A percentile compares a stretch with the other conserved stretches of the same genome.
phyloP scores from a whole-genome alignment of 2,888 invertebrate species.

The Thymelicus lineola region DNA sequence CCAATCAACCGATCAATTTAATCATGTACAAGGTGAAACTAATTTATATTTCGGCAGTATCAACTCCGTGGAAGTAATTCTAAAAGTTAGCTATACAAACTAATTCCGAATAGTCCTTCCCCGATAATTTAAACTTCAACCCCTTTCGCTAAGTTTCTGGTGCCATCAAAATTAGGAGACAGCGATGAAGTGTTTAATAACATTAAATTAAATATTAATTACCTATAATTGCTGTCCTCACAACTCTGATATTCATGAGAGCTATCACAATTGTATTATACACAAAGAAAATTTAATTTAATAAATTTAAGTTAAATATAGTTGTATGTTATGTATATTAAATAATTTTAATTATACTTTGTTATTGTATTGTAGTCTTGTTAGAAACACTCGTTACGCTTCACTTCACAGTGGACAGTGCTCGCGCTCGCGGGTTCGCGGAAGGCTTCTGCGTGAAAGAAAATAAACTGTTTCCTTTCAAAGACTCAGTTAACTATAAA shows the following conservation, averaged over 20 bases:
- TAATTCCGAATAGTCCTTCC: not conserved
- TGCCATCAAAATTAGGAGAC: not conserved
- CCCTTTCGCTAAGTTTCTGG: not conserved
- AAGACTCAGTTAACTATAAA: not conserved
- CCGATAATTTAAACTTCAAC: not conserved
- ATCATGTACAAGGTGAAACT: slow-evolving; percentile 2
- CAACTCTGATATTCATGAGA: not conserved
- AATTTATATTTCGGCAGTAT: slow-evolving; percentile 2
- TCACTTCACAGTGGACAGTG: too few species aligned
- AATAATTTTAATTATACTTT: too few species aligned
- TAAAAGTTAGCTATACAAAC: slow-evolving; percentile 6
- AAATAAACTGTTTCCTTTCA: too few species aligned
- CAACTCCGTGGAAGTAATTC: slow-evolving; percentile 7
- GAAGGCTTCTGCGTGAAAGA: too few species aligned
- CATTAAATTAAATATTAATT: not conserved
- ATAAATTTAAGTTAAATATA: too few species aligned
- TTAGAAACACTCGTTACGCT: too few species aligned
- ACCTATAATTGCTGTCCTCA: not conserved
- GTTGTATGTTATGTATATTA: too few species aligned
- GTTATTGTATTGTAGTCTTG: too few species aligned
- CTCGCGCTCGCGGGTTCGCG: too few species aligned
- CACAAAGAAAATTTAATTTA: too few species aligned
- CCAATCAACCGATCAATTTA: not conserved
- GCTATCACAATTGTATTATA: too few species aligned
- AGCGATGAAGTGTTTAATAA: not conserved